Base-by-base conservation (phyloP, 2,888 invertebrate genomes). In the Mythimna lalbum region DNA sequence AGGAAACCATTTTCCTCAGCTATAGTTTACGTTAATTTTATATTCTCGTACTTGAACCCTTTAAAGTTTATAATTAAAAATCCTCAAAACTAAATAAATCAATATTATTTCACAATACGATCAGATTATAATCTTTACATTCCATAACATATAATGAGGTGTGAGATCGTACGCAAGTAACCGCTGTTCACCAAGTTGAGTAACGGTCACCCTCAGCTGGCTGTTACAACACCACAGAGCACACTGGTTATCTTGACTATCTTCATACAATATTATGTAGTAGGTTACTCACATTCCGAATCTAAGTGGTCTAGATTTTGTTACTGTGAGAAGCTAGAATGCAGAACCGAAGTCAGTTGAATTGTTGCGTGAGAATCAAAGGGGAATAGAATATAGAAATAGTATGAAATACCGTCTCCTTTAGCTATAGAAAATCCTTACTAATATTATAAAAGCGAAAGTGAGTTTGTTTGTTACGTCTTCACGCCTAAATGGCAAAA, bases 161-260 rank as follows among this genome's bases (percentile, higher is more conserved):
- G 62, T 63, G 64, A 69, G 66, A 70, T 67, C 23, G 43, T 80
- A 78, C 66, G 70, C 78, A 78, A 75, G 76, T 76, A 79, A 57
- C 67, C 56, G n/a, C 49, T 63, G 63, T 64, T 47, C 69, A 65
- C 67, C 63, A 50, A 31, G 64, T 82, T 73, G 62, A 60, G 70
- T 73, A 81, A 81, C 67, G 70, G 80, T 81, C 70, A 83, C 83
- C 81, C 80, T 80, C 71, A 83, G 81, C 66, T 83, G 73, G 12
- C 6, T 63, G 36, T 76, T 83, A 73, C 83, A 5, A 49, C 70
- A 82, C 27, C n/a, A 12, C 39, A 71, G 59, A 66, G 64, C 47
- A 70, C 62, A 43, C 33, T 50, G 23, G 56, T 69, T 75, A 80
- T 80, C 83, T 75, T 73, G 52, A 57, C 27, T 56, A 73, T 80